These are phyloP conservation scores for Megaceryle torquata DNA, from an alignment of 2,113 vertebrate species.

Conservation along the genomic window DNA sequence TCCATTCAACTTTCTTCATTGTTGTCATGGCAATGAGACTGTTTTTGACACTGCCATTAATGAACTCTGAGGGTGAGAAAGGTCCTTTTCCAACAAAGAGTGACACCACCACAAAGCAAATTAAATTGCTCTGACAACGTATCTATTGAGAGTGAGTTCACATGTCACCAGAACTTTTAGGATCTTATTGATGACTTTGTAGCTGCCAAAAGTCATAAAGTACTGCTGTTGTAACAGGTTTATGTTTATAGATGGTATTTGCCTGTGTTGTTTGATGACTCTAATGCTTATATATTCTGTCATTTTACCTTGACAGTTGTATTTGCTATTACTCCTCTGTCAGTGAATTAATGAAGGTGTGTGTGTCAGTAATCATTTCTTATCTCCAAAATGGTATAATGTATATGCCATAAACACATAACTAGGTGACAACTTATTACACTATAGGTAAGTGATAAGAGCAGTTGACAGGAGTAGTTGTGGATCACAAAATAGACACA, in stretches of 20 bases:
- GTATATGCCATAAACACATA: conserved; percentile 24
- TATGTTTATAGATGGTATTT: conserved; percentile 41
- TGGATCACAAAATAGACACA: not conserved
- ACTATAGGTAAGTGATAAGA: not conserved
- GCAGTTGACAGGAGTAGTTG: not conserved
- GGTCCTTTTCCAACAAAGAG: conserved; percentile 38
- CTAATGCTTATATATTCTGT: conserved; percentile 32
- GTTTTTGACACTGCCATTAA: conserved; percentile 51
- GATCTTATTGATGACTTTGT: conserved; percentile 56
- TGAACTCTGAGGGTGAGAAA: conserved; percentile 54
- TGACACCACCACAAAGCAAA: conserved; percentile 58
- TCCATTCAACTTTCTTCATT: conserved; percentile 39
- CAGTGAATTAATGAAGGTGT: conserved; percentile 42
- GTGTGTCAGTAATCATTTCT: conserved; percentile 24
- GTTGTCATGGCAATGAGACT: conserved; percentile 56
- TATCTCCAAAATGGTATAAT: not conserved
- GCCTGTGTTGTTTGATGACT: conserved; percentile 1
- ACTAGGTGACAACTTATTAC: conserved; percentile 15
- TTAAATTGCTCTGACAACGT: conserved; percentile 58
- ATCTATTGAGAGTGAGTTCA: conserved; percentile 53
- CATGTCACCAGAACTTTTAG: conserved; percentile 52
- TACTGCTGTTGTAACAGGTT: conserved; percentile 41
- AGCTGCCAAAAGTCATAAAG: conserved; percentile 39
- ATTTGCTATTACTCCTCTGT: not conserved
- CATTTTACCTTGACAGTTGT: conserved; percentile 27